Percentiles rank a stretch among this genome's conserved stretches.
Evolutionary conservation across 2,888 invertebrate genomes (phyloP).

Genomic region (Ormia ochracea): DNA sequence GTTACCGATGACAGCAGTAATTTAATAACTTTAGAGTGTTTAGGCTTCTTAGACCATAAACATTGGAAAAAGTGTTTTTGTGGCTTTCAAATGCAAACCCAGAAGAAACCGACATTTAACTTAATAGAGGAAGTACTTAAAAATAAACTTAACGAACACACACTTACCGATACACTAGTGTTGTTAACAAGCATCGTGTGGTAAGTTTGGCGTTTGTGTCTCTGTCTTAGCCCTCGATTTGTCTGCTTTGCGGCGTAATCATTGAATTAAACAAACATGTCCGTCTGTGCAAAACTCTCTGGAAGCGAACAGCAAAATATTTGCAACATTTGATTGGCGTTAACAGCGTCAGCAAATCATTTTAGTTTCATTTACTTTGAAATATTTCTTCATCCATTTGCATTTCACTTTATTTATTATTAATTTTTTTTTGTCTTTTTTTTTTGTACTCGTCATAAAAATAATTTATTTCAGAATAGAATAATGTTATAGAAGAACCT

Average conservation of each 20-base stretch:
- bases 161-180: neutral
- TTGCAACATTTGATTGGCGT: neutral
- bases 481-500: no score
- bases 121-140: neutral
- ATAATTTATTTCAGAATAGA: no score
- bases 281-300: neutral
- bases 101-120: constrained; percentile 14
- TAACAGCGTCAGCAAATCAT: neutral
- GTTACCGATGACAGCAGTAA: constrained; percentile 9
- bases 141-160: neutral
- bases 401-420: no score
- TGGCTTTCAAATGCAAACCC: constrained; percentile 23
- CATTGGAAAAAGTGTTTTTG: constrained; percentile 53
- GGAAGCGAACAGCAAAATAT: neutral
- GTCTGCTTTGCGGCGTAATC: neutral
- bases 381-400: neutral
- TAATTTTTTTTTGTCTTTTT: no score
- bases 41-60: constrained; percentile 52
- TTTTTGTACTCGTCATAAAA: no score
- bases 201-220: neutral
- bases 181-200: neutral
- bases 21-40: constrained; percentile 52
- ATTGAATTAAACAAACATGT: neutral
- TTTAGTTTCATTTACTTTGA: neutral
- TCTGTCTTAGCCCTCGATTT: neutral